These are phyloP conservation scores for Umimayanthus chanpuru DNA, from an alignment of 92 coral and sea anemone species.

Conservation along the genomic window DNA sequence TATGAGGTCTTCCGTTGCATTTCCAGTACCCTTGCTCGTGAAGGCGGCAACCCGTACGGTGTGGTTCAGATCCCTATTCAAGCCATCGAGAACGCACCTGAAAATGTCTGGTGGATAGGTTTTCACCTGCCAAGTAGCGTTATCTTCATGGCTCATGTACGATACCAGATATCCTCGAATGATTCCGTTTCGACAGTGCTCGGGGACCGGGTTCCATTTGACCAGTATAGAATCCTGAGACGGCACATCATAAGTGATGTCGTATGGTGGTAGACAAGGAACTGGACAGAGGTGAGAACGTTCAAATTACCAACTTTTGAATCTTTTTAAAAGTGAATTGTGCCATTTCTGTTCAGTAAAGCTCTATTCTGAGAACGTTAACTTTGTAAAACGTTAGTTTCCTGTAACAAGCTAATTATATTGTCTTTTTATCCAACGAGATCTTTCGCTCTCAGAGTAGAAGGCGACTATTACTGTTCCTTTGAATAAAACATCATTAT, in stretches of 20 bases:
- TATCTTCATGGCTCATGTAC: slow-evolving; percentile 46
- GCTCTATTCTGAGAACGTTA: too few species aligned
- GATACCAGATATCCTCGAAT: slow-evolving; percentile 73
- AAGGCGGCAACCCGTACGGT: slow-evolving; percentile 70
- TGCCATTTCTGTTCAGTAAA: not conserved
- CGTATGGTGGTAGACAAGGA: slow-evolving; percentile 72
- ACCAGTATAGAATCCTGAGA: slow-evolving; percentile 36
- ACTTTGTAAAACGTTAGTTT: too few species aligned
- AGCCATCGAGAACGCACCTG: slow-evolving; percentile 49
- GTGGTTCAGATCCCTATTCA: slow-evolving; percentile 66
- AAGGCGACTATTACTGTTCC: not conserved
- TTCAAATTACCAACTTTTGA: not conserved
- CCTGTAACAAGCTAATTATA: too few species aligned
- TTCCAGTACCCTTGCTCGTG: slow-evolving; percentile 80
- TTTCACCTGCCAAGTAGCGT: slow-evolving; percentile 26
- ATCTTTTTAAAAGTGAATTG: not conserved
- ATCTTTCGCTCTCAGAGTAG: too few species aligned
- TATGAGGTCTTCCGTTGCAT: slow-evolving; percentile 59
- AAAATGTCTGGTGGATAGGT: slow-evolving; percentile 52
- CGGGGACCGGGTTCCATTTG: slow-evolving; percentile 60
- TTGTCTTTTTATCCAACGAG: too few species aligned
- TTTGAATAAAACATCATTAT: not conserved
- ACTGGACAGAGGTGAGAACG: slow-evolving; percentile 26
- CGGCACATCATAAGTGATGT: slow-evolving; percentile 70
- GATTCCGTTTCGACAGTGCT: slow-evolving; percentile 72